Evolutionary conservation across 1,140 invertebrate species (phyloP).

Genomic region (Saxidomus purpurata): DNA sequence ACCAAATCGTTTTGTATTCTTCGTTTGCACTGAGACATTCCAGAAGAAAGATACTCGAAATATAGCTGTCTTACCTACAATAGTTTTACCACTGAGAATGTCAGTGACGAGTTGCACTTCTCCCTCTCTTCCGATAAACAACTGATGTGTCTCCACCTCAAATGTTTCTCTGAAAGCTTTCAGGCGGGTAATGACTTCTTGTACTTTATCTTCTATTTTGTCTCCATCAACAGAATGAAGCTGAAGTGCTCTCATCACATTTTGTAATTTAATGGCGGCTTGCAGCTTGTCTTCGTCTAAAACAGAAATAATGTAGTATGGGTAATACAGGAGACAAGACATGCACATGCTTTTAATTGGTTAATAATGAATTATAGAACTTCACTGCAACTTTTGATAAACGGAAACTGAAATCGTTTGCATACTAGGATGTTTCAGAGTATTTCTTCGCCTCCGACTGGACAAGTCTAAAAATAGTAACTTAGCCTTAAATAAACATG

Average conservation of each 20-base stretch:
- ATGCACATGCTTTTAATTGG: neutral
- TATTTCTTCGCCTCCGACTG: no score
- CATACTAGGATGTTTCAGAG: no score
- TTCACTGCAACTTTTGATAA: no score
- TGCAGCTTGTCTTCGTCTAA: neutral
- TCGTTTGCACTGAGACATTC: no score
- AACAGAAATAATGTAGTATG: neutral
- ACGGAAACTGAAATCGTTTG: no score
- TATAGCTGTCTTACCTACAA: conserved; percentile 1
- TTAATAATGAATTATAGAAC: neutral
- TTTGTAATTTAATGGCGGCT: neutral
- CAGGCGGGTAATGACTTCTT: neutral
- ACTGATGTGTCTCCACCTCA: neutral
- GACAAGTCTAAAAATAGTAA: no score
- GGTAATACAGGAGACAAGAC: neutral
- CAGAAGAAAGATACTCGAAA: no score
- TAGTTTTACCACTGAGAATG: neutral
- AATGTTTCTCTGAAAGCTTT: neutral
- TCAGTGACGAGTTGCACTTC: neutral
- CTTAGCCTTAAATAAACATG: no score
- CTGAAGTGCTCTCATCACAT: neutral
- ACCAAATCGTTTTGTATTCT: no score
- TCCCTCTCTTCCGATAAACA: conserved; percentile 30
- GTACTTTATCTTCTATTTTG: neutral
- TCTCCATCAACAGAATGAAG: neutral